Conservation (phyloP, 2,888 invertebrate genomes). For the Microdon myrmicae region DNA sequence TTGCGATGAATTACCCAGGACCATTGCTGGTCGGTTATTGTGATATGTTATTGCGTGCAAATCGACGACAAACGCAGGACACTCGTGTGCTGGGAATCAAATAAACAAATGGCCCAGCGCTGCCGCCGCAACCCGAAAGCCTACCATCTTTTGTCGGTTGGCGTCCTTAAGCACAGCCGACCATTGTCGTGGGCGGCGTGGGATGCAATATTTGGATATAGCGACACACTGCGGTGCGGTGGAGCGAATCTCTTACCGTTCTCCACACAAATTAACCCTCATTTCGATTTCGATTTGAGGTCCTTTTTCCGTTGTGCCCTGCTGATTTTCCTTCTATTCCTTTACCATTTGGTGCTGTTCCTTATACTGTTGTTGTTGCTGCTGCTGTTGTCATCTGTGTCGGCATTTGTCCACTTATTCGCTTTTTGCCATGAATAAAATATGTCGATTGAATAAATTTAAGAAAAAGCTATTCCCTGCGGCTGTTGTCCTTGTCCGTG, state of each 20-base stretch:
- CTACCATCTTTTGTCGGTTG: background rate
- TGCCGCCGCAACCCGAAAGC: background rate
- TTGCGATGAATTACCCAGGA: conserved; percentile 9
- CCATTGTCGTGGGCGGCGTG: background rate
- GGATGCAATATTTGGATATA: background rate
- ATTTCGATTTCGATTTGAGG: conserved; percentile 20
- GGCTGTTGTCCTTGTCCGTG: background rate
- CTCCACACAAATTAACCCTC: conserved; percentile 35
- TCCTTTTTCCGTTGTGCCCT: conserved; percentile 2
- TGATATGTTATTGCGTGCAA: conserved; percentile 19
- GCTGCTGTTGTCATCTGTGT: conserved; percentile 17
- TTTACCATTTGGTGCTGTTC: too few species aligned
- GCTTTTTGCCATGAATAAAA: conserved; percentile 31
- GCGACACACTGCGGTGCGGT: background rate
- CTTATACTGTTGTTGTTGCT: background rate
- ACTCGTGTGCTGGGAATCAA: background rate
- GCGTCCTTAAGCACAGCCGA: too few species aligned
- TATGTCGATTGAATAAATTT: conserved; percentile 35
- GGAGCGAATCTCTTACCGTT: conserved; percentile 13
- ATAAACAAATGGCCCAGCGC: background rate
- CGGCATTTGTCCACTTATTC: too few species aligned
- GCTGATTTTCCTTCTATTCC: background rate
- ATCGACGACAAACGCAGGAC: too few species aligned
- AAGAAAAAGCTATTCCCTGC: conserved; percentile 16
- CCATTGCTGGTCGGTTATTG: conserved; percentile 38